A percentile compares a stretch with the other conserved stretches of the same genome.
phyloP scores from a whole-genome alignment of 2,797 vertebrate species.

The Leptodactylus fallax region DNA sequence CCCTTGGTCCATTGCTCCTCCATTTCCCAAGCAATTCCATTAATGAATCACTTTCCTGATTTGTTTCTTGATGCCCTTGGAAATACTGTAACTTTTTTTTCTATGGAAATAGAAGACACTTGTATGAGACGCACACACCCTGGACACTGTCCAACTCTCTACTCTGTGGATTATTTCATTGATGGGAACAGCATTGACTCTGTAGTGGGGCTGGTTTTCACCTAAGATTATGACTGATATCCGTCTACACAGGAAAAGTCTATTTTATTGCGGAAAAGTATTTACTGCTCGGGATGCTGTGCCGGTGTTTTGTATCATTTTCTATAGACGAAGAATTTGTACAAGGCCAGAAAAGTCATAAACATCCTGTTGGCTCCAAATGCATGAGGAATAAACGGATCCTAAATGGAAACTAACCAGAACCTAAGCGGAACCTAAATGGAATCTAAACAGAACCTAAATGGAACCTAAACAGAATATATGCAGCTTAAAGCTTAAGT shows the following conservation, averaged over 20 bases:
- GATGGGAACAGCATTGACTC: slow-evolving; percentile 68
- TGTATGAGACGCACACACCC: slow-evolving; percentile 61
- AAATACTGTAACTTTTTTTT: slow-evolving; percentile 7
- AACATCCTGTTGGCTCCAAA: slow-evolving; percentile 32
- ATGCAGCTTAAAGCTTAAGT: too few relatives aligned
- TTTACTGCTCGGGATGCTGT: slow-evolving; percentile 70
- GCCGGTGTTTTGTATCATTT: slow-evolving; percentile 72
- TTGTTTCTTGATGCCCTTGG: slow-evolving; percentile 1
- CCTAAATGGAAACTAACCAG: too few relatives aligned
- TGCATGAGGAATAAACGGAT: too few relatives aligned
- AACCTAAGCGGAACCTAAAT: too few relatives aligned
- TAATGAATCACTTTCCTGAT: background rate
- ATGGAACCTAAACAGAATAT: too few relatives aligned
- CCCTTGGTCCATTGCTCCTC: background rate
- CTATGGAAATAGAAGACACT: slow-evolving; percentile 24
- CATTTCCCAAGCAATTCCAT: background rate
- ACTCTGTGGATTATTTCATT: slow-evolving; percentile 65
- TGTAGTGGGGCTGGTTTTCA: slow-evolving; percentile 20
- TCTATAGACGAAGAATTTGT: slow-evolving; percentile 70
- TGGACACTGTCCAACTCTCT: slow-evolving; percentile 65
- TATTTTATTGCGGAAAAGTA: slow-evolving; percentile 73
- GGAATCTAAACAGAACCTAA: too few relatives aligned
- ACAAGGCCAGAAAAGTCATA: slow-evolving; percentile 65
- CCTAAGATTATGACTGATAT: slow-evolving; percentile 69
- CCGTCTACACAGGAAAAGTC: slow-evolving; percentile 70